Base-by-base conservation (phyloP, 30 jellyfish, hydroid and myxozoan species). In the Cassiopea xamachana region DNA sequence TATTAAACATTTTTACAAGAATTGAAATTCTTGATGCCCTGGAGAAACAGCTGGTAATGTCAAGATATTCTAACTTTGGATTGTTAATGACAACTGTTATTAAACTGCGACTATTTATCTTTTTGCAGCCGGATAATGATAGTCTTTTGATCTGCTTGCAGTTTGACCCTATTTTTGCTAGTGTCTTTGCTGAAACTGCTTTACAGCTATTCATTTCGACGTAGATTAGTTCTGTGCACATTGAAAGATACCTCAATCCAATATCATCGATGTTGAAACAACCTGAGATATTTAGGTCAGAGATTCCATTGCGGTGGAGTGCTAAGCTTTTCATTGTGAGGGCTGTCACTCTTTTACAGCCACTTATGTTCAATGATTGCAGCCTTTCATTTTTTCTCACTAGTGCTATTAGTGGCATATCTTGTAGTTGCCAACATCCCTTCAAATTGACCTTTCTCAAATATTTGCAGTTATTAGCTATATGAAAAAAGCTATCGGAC, bases 171-270 rank as follows among this genome's bases (percentile, higher is more conserved):
- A 86, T 58, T 46, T 3, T 48, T 58, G 87, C 88, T 12, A 86
- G 51, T 1, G 93, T 74, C 75, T 47, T 60, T 12, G 93, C 79
- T 17, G 93, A 74, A 1, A 86, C 84, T 86, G 77, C 69, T 0
- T 1, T 1, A 46, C 93, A 86, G 1, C 88, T 74, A 13, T 86
- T 75, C 64, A 86, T 14, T 4, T 86, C 60, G 16, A 86, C 19
- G 82, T 18, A 18, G 39, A 14, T 69, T 5, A 86, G 13, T 2
- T 46, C 87, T 18, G 49, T 86, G 46, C 76, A 61, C 45, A 18
- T 49, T n/a, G 79, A 27, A 46, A 86, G 80, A 17, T 68, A 13
- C 48, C 88, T 45, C 49, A 86, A 45, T 58, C 77, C 88, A 50
- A 27, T 10, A 58, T 86, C 93, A 6, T 46, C 46, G 2, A 86